phyloP scores from a whole-genome alignment of 2,113 vertebrate species.

The Bolborhynchus lineola region DNA sequence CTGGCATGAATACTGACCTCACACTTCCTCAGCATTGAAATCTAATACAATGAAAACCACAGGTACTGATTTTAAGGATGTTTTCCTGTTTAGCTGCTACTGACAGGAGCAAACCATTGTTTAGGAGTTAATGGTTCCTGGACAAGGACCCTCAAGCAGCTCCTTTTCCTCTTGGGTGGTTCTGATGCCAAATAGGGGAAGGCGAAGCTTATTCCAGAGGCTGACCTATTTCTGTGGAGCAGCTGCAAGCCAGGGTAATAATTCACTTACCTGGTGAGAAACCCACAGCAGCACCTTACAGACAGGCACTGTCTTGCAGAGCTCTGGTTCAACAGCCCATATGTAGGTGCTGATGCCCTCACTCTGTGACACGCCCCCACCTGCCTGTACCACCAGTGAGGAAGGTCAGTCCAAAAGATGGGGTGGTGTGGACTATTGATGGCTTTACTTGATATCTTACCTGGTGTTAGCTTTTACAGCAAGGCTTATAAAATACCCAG shows the following conservation, averaged over 20 bases:
- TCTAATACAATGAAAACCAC: neutral
- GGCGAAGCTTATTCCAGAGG: neutral
- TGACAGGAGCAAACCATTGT: neutral
- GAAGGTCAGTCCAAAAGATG: neutral
- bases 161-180: conserved; percentile 16
- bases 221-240: conserved; percentile 54
- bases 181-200: neutral
- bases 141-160: neutral
- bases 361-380: neutral
- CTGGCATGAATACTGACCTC: neutral
- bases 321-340: neutral
- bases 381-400: rapidly evolving
- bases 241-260: conserved; percentile 40
- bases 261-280: conserved; percentile 42
- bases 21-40: rapidly evolving
- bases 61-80: neutral
- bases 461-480: neutral
- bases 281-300: conserved; percentile 6
- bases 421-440: neutral
- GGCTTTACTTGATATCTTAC: neutral
- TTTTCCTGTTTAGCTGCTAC: neutral
- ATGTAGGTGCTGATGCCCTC: neutral
- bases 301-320: neutral
- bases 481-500: neutral
- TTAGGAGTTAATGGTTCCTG: neutral